phyloP scores from a whole-genome alignment of 1,140 invertebrate genomes.

The Vanessa atalanta region DNA sequence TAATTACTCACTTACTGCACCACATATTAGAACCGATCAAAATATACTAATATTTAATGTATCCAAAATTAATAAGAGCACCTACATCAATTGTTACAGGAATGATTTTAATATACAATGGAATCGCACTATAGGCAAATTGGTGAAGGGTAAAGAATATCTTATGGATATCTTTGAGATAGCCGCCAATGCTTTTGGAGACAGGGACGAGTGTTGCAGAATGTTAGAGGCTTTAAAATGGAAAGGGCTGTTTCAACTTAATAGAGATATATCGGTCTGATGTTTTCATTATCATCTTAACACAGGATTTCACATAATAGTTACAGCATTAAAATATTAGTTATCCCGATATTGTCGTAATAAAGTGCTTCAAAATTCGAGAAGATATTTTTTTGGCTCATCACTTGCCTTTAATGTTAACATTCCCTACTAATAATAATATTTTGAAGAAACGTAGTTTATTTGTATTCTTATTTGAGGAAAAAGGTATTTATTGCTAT shows the following conservation, averaged over 20 bases:
- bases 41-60: neutral
- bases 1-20: no score
- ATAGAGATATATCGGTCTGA: conserved; percentile 78
- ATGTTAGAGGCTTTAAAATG: conserved; percentile 88
- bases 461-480: neutral
- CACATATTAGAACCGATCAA: no score
- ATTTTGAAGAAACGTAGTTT: no score
- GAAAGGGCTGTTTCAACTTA: conserved; percentile 79
- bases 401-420: neutral
- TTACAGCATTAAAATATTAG: no score
- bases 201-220: conserved; percentile 88
- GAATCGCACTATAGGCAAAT: conserved; percentile 84
- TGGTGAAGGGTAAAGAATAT: conserved; percentile 84
- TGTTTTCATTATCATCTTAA: neutral
- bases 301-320: no score
- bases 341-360: no score
- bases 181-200: conserved; percentile 88
- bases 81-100: conserved; percentile 56
- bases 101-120: conserved; percentile 86
- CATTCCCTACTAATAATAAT: neutral
- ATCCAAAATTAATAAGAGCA: neutral
- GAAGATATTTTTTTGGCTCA: no score
- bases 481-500: neutral
- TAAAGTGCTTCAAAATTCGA: no score
- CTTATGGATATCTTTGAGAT: conserved; percentile 89